phyloP scores from a whole-genome alignment of 2,888 invertebrate species.

The Phania funesta region DNA sequence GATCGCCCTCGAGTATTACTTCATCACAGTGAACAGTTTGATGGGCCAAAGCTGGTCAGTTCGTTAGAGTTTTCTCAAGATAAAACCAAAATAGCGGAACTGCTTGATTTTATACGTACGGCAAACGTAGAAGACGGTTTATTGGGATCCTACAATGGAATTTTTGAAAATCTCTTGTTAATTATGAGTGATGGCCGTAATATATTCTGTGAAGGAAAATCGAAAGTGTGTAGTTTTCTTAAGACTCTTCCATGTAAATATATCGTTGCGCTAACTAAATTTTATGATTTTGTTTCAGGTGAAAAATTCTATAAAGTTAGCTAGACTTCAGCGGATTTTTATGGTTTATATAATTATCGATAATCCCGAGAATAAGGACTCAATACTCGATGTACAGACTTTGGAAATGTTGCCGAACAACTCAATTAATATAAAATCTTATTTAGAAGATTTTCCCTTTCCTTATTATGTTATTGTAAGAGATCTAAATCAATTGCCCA shows the following conservation, averaged over 20 bases:
- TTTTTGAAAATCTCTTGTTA: slow-evolving; percentile 85
- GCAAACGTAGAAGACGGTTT: slow-evolving; percentile 82
- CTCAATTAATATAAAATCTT: slow-evolving; percentile 85
- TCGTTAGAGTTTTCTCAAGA: slow-evolving; percentile 93
- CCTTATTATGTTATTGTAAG: slow-evolving; percentile 97
- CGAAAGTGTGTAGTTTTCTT: slow-evolving; percentile 81
- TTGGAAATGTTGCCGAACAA: slow-evolving; percentile 80
- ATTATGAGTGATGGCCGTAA: slow-evolving; percentile 98
- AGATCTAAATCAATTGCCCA: slow-evolving; percentile 92
- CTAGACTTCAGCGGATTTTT: slow-evolving; percentile 92
- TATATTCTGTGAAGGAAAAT: slow-evolving; percentile 92
- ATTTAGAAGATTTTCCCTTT: slow-evolving; percentile 98
- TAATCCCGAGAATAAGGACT: slow-evolving; percentile 94
- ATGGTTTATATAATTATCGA: slow-evolving; percentile 97
- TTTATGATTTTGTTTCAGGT: slow-evolving; percentile 80
- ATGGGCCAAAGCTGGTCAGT: slow-evolving; percentile 90
- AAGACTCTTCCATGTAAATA: neutral
- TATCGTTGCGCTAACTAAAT: neutral
- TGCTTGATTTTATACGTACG: slow-evolving; percentile 89
- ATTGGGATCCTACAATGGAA: slow-evolving; percentile 78
- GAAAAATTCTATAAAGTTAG: slow-evolving; percentile 88
- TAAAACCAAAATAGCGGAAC: slow-evolving; percentile 91
- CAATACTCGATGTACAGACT: slow-evolving; percentile 93
- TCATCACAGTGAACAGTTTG: slow-evolving; percentile 89
- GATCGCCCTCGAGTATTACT: slow-evolving; percentile 92